Conservation (phyloP, 2,113 vertebrate species). For the Reinhardtius hippoglossoides region DNA sequence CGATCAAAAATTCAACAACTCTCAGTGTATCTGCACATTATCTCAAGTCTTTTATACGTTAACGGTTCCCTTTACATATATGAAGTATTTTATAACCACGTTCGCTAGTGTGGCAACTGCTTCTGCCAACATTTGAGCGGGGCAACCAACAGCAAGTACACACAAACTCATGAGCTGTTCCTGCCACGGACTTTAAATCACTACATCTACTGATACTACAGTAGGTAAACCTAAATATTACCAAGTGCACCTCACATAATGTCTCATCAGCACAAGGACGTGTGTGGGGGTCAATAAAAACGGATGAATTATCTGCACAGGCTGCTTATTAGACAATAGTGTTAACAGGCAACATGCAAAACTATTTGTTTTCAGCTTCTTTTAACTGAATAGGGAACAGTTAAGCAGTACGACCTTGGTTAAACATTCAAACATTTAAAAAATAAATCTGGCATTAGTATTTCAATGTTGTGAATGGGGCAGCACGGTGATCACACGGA, state of each 20-base stretch:
- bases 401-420: constrained; percentile 25
- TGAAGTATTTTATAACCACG: constrained; percentile 1
- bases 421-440: constrained; percentile 31
- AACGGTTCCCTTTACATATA: background rate
- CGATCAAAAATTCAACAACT: constrained; percentile 13
- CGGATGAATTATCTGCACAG: constrained; percentile 45
- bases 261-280: constrained; percentile 19
- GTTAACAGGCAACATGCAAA: constrained; percentile 78
- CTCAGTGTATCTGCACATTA: constrained; percentile 8
- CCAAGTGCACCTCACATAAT: constrained; percentile 24
- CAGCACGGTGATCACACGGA: background rate
- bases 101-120: constrained; percentile 15
- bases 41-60: constrained; percentile 7
- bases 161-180: constrained; percentile 28
- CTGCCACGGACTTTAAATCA: constrained; percentile 15
- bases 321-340: constrained; percentile 46
- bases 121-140: background rate
- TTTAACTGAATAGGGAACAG: constrained; percentile 45
- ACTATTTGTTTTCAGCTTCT: constrained; percentile 43
- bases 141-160: background rate
- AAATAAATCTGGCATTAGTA: constrained; percentile 22
- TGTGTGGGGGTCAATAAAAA: constrained; percentile 29
- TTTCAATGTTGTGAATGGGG: constrained; percentile 5
- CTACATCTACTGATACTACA: constrained; percentile 40
- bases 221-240: constrained; percentile 34